Evolutionary conservation across 2,797 vertebrate genomes (phyloP).

Genomic region (Hapalemur alaotrensis): DNA sequence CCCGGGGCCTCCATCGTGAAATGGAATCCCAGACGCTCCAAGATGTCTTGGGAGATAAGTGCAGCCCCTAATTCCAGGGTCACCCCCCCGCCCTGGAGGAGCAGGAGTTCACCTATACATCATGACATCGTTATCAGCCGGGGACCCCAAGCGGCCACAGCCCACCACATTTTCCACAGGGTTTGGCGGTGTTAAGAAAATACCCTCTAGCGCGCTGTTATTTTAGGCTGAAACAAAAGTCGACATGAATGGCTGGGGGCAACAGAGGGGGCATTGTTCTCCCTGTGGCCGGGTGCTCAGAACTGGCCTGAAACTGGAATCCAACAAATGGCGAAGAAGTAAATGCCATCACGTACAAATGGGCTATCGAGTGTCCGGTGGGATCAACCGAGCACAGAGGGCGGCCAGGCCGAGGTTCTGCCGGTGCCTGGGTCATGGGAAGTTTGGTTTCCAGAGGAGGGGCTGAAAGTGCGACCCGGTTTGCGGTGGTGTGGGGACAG

Average conservation of each 20-base stretch:
- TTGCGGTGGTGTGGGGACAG: conserved; percentile 80
- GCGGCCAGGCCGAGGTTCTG: conserved; percentile 67
- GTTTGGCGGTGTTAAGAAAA: conserved; percentile 87
- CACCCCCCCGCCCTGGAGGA: conserved; percentile 88
- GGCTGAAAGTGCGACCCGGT: conserved; percentile 83
- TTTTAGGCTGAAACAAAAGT: conserved; percentile 92
- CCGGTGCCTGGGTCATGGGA: conserved; percentile 71
- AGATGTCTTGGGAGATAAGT: conserved; percentile 97
- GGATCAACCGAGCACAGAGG: conserved; percentile 74
- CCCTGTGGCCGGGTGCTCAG: conserved; percentile 83
- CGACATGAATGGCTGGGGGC: conserved; percentile 87
- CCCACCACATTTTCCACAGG: conserved; percentile 85
- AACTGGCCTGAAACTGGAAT: conserved; percentile 87
- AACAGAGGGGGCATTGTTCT: conserved; percentile 91
- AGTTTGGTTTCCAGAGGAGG: conserved; percentile 84
- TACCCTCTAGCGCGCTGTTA: conserved; percentile 88
- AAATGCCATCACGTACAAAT: conserved; percentile 83
- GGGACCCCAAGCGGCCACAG: conserved; percentile 82
- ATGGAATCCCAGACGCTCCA: conserved; percentile 92
- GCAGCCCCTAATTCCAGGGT: conserved; percentile 89
- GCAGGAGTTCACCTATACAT: conserved; percentile 95
- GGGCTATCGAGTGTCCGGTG: conserved; percentile 84
- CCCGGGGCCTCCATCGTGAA: conserved; percentile 91
- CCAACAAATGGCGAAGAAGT: conserved; percentile 83
- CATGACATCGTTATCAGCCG: conserved; percentile 94